A percentile compares a stretch with the other conserved stretches of the same genome.
Evolutionary conservation across 2,113 vertebrate species (phyloP).

Genomic region (Archocentrus centrarchus): DNA sequence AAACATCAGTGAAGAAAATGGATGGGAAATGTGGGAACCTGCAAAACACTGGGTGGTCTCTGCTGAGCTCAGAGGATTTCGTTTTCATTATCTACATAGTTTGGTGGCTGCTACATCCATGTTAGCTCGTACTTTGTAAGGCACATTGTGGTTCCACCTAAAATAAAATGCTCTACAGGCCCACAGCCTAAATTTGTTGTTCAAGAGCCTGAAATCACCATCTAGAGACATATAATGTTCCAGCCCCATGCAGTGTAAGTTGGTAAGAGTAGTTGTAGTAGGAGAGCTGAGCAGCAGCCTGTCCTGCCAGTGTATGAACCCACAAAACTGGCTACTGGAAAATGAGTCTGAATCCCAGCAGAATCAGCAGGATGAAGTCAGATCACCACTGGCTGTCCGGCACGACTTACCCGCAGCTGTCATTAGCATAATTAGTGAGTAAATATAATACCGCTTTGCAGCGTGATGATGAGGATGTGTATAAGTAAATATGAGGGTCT

Average conservation of each 20-base stretch:
- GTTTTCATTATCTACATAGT: not conserved
- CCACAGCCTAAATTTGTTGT: not conserved
- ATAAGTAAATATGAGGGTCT: not conserved
- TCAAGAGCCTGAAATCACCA: not conserved
- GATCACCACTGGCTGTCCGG: not conserved
- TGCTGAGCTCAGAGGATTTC: not conserved
- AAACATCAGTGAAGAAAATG: fast-evolving
- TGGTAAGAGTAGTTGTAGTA: not conserved
- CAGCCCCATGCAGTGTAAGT: not conserved
- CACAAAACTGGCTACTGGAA: not conserved
- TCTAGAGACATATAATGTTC: not conserved
- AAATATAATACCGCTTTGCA: not conserved
- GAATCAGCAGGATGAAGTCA: not conserved
- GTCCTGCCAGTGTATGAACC: not conserved
- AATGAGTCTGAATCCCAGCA: not conserved
- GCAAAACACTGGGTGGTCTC: not conserved
- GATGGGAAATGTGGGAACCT: not conserved
- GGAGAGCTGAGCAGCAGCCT: not conserved
- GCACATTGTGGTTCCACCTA: not conserved
- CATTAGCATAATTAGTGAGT: not conserved
- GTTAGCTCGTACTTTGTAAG: not conserved
- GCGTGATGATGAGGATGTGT: not conserved
- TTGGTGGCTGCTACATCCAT: not conserved
- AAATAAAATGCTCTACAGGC: not conserved
- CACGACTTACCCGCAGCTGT: not conserved